Base-by-base conservation (phyloP, 2,113 vertebrate genomes). In the Macaca mulatta region DNA sequence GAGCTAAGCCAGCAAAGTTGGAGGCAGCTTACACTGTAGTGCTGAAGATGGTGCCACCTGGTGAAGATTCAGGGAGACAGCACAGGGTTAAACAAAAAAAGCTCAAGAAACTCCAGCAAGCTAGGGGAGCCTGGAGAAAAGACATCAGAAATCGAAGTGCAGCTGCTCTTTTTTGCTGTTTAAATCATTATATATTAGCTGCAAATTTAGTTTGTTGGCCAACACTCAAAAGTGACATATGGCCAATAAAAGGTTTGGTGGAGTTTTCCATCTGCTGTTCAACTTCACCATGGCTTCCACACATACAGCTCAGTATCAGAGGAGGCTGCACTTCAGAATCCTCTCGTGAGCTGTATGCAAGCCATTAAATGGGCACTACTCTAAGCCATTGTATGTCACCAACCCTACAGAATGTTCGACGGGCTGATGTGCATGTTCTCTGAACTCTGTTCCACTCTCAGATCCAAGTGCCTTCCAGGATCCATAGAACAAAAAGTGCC, bases 131-230 rank as follows among this genome's bases (percentile, higher is more conserved):
- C 90, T 96, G 96, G 96, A 98, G 94, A 93, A 98, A 97, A 97
- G 91, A 82, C 97, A 97, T 92, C 79, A 90, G 98, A 98, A 98
- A 98, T 97, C 98, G 98, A 98, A 98, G 98, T 97, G 95, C 97
- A 98, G 98, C 98, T 99, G 98, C 97, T 98, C 98, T 98, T 98
- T 97, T 98, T 91, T 98, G 96, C 97, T 97, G 98, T 98, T 98
- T 98, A 98, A 99, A 99, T 99, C 98, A 98, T 98, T 98, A 98
- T 97, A 98, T 98, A 98, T 99, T 98, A 99, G 98, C 98, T 98
- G 95, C 97, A 98, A 98, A 98, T 98, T 98, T 98, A 91, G 96
- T 98, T 78, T 98, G 97, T 98, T 98, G 98, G 98, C 98, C 98
- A 98, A 98, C 98, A 97, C 96, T 98, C 98, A 98, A 98, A 97